Evolutionary conservation across 1,140 invertebrate genomes (phyloP), one percentile per base, ranked within the genome.

Genomic region (Acarapis woodi): DNA sequence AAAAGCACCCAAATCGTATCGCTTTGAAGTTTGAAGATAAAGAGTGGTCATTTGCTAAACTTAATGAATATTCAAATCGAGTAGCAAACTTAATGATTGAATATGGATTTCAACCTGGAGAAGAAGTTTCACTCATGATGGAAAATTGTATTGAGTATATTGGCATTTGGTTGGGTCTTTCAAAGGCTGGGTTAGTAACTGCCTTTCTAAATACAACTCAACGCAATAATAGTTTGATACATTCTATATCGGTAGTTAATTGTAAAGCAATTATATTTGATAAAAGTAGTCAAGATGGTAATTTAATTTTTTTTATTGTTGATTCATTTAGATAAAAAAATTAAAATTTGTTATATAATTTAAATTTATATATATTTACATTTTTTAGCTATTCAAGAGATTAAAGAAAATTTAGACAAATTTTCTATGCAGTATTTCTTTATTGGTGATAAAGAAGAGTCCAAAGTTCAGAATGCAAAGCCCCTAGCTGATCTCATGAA

Each of bases 51-150:
- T 87, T 73, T 52, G 49, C 55, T 42, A 53, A 73, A 47, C 28
- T 80, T 0, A 70, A 78, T 32, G 63, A 71, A 41, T 66, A 63
- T 46, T 68, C 71, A 45, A 82, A 83, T 51, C 62, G 64, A 40
- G 58, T 87, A 8, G 75, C 68, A 0, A 66, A 70, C 44, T 76
- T 65, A 46, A 80, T 82, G 44, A 65, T 71, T 49, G 51, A 56
- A 4, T 50, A 71, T 35, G 68, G 70, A 0, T 63, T 68, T 39
- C 57, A 64, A 25, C 61, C 62, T 16, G 76, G 71, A 3, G 75
- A 90, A 48, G 68, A 70, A 6, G 64, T 93, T 10, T 75, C 77
- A 0, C 46, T 96, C 3, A 64, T 80, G 24, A 70, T 90, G 69
- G 78, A 83, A 44, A 73, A 62, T 53, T 59, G 70, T 25, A 69